Percentiles rank a stretch among this genome's conserved stretches.
These are phyloP conservation scores for Capreolus pygargus DNA, from an alignment of 2,113 vertebrate genomes.

Conservation along the genomic window DNA sequence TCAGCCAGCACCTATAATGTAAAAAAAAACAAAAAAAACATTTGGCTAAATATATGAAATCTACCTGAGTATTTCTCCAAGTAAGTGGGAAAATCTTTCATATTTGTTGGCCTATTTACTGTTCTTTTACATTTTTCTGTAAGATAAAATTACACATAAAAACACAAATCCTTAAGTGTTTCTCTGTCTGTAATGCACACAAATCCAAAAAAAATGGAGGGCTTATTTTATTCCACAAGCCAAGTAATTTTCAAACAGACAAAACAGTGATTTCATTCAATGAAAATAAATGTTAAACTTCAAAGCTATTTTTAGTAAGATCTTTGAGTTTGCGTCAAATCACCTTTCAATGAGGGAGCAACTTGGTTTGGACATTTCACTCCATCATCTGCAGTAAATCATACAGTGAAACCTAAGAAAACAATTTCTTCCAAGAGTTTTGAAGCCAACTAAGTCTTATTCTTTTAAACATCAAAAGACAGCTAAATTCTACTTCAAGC, in stretches of 20 bases:
- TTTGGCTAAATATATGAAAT: slow-evolving; percentile 38
- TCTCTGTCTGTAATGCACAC: slow-evolving; percentile 20
- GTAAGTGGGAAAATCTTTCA: not conserved
- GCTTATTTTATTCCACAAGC: slow-evolving; percentile 45
- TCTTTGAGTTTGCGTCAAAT: not conserved
- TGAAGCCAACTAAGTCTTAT: slow-evolving; percentile 31
- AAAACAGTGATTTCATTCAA: slow-evolving; percentile 58
- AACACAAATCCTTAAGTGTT: slow-evolving; percentile 36
- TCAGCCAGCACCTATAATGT: slow-evolving; percentile 38
- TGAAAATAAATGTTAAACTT: slow-evolving; percentile 58
- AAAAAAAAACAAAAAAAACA: slow-evolving; percentile 33
- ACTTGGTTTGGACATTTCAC: not conserved
- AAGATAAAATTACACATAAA: slow-evolving; percentile 43
- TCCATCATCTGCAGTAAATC: slow-evolving; percentile 20
- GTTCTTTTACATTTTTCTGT: slow-evolving; percentile 37
- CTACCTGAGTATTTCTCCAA: slow-evolving; percentile 31
- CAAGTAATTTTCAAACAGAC: slow-evolving; percentile 71
- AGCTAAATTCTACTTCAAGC: slow-evolving; percentile 28
- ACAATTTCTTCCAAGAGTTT: slow-evolving; percentile 27
- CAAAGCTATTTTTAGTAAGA: slow-evolving; percentile 29
- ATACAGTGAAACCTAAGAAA: slow-evolving; percentile 55
- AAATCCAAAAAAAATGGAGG: slow-evolving; percentile 27
- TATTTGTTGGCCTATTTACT: not conserved
- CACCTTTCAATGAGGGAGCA: slow-evolving; percentile 33
- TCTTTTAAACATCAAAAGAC: slow-evolving; percentile 54